Base-by-base conservation (phyloP, 1,140 invertebrate species). In the silkworm (Bombyx mori) region DNA sequence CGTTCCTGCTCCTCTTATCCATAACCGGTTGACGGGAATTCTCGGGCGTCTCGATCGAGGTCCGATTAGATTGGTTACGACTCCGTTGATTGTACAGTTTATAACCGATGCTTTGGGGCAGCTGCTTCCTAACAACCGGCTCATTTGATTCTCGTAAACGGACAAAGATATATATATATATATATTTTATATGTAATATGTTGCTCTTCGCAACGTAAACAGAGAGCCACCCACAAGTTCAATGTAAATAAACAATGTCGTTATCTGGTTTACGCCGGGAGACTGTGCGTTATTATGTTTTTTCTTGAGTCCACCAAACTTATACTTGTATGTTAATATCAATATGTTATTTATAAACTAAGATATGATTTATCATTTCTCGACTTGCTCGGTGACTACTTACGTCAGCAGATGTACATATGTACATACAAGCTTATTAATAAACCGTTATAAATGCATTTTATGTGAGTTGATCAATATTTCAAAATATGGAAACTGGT, bases 141-240 rank as follows among this genome's bases (percentile, higher is more conserved):
- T 74, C 71, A 75, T 83, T 86, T 85, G 83, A 85, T 82, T 81
- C 81, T 82, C 72, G 71, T 86, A 85, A 85, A 86, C 82, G 84
- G 79, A 82, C 75, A 82, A 76, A 79, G 75, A 82, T 87, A 87
- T 86, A 83, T 85, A 82, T 84, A 82, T 82, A 84, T 82, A 77
- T 77, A 69, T n/a, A n/a, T 18, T 18, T 18, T 18, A 68, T 73
- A 68, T 76, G 75, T 9, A 9, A 8, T 51, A 35, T 51, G 26
- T 18, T 9, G 22, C 68, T 82, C 72, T 82, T 75, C 58, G 60
- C 59, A 73, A 64, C 65, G 69, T 83, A 85, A 85, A 86, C 82
- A 87, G 22, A 51, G 50, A 50, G n/a, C 12, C 48, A 50, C 48
- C 12, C 73, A 79, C 73, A 78, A 78, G 75, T 77, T 73, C 68